Conservation (phyloP, 2,888 invertebrate species). For the Glomeris marginata region DNA sequence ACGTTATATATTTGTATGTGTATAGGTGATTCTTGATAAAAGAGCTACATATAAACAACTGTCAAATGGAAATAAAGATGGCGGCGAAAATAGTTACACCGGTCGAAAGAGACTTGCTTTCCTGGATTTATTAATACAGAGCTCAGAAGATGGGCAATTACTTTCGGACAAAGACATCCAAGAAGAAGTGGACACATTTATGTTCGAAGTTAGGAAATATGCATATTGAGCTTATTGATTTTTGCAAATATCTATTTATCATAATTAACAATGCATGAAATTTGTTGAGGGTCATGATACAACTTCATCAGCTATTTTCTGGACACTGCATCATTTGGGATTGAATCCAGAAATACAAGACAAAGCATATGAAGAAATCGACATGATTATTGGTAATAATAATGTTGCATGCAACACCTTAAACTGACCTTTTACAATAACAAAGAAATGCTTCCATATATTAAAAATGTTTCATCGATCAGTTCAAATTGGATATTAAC, state of each 20-base stretch:
- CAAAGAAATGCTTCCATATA: too few relatives aligned
- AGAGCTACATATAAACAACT: too few relatives aligned
- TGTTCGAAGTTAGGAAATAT: slow-evolving; percentile 16
- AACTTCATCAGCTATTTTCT: slow-evolving; percentile 72
- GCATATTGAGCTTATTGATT: background rate
- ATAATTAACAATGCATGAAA: background rate
- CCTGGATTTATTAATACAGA: slow-evolving; percentile 60
- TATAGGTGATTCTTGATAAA: too few relatives aligned
- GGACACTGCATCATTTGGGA: slow-evolving; percentile 68
- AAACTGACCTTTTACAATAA: background rate
- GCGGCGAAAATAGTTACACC: too few relatives aligned
- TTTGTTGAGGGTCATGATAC: slow-evolving; percentile 60
- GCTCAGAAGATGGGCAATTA: slow-evolving; percentile 48
- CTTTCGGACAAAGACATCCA: slow-evolving; percentile 32
- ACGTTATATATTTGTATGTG: too few relatives aligned
- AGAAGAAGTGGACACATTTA: slow-evolving; percentile 26
- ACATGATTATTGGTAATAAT: slow-evolving; percentile 30
- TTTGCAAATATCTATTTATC: background rate
- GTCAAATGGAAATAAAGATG: too few relatives aligned
- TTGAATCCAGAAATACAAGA: slow-evolving; percentile 61
- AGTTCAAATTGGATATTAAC: too few relatives aligned
- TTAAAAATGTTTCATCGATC: too few relatives aligned
- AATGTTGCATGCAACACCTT: background rate
- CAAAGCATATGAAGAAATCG: slow-evolving; percentile 35
- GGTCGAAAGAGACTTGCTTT: slow-evolving; percentile 48